Conservation (phyloP, 2,113 vertebrate species). For the Anarrhichthys ocellatus region DNA sequence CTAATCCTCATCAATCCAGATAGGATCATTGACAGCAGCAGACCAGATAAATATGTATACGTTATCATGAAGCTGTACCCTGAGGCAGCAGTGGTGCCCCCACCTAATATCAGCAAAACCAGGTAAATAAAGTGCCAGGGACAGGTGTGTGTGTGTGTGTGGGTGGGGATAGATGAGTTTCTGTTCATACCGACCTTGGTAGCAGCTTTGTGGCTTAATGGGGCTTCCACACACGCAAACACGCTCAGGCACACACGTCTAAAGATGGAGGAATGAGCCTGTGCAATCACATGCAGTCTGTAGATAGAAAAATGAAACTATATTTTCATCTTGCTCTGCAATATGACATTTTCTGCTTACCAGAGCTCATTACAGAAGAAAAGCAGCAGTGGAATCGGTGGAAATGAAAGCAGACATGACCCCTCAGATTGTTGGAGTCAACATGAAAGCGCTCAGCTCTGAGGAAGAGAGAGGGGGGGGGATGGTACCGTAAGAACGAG, state of each 20-base stretch:
- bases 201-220: slow-evolving; percentile 22
- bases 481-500: not conserved
- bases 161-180: slow-evolving; percentile 7
- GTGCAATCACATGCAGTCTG: slow-evolving; percentile 27
- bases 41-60: slow-evolving; percentile 72
- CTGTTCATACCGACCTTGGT: slow-evolving; percentile 51
- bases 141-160: not conserved
- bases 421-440: slow-evolving; percentile 67
- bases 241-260: not conserved
- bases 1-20: slow-evolving; percentile 74
- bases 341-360: slow-evolving; percentile 52
- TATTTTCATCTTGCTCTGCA: slow-evolving; percentile 40
- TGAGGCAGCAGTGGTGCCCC: slow-evolving; percentile 42
- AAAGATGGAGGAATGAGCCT: slow-evolving; percentile 34
- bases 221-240: slow-evolving; percentile 4
- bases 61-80: slow-evolving; percentile 61
- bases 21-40: slow-evolving; percentile 53
- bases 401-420: slow-evolving; percentile 69
- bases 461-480: not conserved
- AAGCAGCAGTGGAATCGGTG: slow-evolving; percentile 48
- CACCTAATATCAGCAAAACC: slow-evolving; percentile 49
- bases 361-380: slow-evolving; percentile 74
- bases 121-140: slow-evolving; percentile 39
- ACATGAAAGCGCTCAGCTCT: slow-evolving; percentile 68
- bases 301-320: slow-evolving; percentile 25